These are phyloP conservation scores for Odontophorus gujanensis DNA, from an alignment of 2,113 vertebrate species.

Conservation along the genomic window DNA sequence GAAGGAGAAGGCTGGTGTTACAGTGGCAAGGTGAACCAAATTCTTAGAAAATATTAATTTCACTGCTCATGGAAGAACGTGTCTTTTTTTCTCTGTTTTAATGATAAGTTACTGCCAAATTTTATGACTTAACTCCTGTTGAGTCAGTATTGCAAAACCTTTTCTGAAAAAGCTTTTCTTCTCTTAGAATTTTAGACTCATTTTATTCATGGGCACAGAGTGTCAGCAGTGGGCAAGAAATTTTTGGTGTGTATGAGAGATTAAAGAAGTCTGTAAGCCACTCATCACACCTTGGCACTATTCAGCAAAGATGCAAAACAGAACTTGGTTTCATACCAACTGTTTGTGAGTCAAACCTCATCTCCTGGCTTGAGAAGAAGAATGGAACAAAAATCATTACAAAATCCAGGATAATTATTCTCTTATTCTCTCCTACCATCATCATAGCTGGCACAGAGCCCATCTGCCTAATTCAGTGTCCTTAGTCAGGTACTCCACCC, in stretches of 20 bases:
- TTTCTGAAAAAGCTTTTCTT: conserved; percentile 39
- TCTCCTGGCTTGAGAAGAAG: background rate
- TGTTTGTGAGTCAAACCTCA: background rate
- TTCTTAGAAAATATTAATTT: conserved; percentile 33
- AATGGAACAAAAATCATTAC: background rate
- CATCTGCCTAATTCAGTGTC: background rate
- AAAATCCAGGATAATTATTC: background rate
- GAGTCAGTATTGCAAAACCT: conserved; percentile 11
- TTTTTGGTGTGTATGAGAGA: background rate
- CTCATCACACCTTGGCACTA: background rate
- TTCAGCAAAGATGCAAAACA: background rate
- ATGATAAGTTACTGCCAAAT: background rate
- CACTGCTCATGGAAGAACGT: background rate
- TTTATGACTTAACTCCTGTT: conserved; percentile 31
- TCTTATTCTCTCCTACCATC: background rate
- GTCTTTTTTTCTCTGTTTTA: background rate
- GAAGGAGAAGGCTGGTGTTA: background rate
- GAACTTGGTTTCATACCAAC: background rate
- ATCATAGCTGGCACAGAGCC: background rate
- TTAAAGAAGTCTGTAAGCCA: background rate
- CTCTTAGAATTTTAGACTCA: background rate
- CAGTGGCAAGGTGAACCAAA: background rate
- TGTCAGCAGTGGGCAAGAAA: background rate
- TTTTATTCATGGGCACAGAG: background rate
- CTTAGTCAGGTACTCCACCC: background rate